These are phyloP conservation scores for Mythimna lalbum DNA, from an alignment of 2,888 invertebrate species.

Conservation along the genomic window DNA sequence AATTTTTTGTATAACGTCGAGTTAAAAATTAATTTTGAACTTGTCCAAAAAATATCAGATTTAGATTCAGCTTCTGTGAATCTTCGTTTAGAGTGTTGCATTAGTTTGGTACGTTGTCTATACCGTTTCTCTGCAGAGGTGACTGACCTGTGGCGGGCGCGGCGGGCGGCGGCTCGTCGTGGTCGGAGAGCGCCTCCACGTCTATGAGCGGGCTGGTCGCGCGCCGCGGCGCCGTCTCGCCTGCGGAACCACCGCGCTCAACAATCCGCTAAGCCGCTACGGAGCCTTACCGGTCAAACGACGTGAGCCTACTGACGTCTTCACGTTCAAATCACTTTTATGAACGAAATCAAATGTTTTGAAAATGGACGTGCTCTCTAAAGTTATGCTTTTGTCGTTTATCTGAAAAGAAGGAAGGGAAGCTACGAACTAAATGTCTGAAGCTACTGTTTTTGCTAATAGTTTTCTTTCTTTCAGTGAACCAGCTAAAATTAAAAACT, in stretches of 20 bases:
- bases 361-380: conserved; percentile 58
- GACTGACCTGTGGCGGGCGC: conserved; percentile 91
- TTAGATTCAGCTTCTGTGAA: conserved; percentile 20
- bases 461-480: conserved; percentile 35
- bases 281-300: conserved; percentile 68
- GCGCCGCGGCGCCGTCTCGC: conserved; percentile 92
- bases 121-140: conserved; percentile 78
- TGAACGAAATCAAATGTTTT: conserved; percentile 60
- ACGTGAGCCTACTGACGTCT: conserved; percentile 62
- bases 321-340: conserved; percentile 57
- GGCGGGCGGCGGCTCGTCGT: conserved; percentile 88
- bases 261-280: conserved; percentile 71
- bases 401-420: conserved; percentile 63
- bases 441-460: conserved; percentile 31
- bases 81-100: conserved; percentile 7
- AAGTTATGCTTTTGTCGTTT: conserved; percentile 55
- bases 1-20: background rate
- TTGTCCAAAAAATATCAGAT: conserved; percentile 2
- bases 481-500: conserved; percentile 12
- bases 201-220: conserved; percentile 92
- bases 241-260: conserved; percentile 82
- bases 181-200: conserved; percentile 92
- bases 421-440: conserved; percentile 59
- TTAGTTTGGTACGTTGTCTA: conserved; percentile 70
- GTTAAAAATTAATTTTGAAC: conserved; percentile 1